A percentile compares a stretch with the other conserved stretches of the same genome.
These are phyloP conservation scores for Danio aesculapii DNA, from an alignment of 2,797 vertebrate species.

Conservation along the genomic window DNA sequence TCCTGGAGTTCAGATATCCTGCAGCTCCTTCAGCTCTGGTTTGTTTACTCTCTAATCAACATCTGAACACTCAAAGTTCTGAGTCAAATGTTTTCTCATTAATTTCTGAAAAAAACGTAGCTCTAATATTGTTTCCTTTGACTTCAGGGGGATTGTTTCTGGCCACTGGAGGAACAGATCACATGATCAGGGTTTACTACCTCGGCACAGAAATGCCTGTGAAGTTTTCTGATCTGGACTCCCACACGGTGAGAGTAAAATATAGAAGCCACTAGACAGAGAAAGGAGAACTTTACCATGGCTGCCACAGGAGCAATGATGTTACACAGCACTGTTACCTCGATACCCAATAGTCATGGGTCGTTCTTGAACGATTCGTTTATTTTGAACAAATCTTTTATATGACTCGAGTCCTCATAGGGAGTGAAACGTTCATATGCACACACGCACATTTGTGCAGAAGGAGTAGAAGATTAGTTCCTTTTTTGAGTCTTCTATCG, in stretches of 20 bases:
- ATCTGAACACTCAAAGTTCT: neutral
- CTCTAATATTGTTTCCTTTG: conserved; percentile 26
- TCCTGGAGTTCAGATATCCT: conserved; percentile 96
- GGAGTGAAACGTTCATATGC: too few relatives aligned
- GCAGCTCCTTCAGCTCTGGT: conserved; percentile 97
- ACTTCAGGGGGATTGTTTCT: conserved; percentile 95
- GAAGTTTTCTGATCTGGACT: conserved; percentile 95
- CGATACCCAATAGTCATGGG: too few relatives aligned
- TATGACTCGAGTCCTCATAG: too few relatives aligned
- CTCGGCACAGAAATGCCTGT: conserved; percentile 91
- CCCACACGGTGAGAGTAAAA: conserved; percentile 85
- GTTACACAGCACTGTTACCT: neutral
- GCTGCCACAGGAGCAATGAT: too few relatives aligned
- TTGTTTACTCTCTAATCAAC: conserved; percentile 53
- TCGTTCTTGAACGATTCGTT: too few relatives aligned
- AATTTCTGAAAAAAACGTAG: neutral
- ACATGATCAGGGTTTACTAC: conserved; percentile 96
- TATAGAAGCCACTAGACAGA: neutral
- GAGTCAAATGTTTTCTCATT: conserved; percentile 4
- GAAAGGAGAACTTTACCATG: neutral
- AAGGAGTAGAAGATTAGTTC: too few relatives aligned
- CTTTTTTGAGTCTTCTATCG: too few relatives aligned
- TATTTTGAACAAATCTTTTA: too few relatives aligned
- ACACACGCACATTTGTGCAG: too few relatives aligned
- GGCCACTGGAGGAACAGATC: conserved; percentile 95